Base-by-base conservation (phyloP, 2,888 invertebrate species). In the Eupithecia abbreviata region DNA sequence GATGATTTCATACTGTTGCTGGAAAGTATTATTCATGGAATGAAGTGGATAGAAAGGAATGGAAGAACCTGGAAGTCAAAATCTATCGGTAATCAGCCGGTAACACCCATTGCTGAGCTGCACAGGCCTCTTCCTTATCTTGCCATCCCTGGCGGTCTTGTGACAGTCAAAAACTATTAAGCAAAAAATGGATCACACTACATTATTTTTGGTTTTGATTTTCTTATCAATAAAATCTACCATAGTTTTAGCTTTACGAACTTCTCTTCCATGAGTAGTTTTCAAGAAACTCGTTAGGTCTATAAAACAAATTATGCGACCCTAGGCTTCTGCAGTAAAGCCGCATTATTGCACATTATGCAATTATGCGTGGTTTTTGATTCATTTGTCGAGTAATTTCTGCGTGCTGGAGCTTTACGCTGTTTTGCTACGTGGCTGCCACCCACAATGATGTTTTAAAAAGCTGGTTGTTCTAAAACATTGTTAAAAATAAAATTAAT, bases 251-350 rank as follows among this genome's bases (percentile, higher is more conserved):
- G 41, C 1, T 66, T 15, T 42, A 42, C 15, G 10, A 69, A 69
- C 30, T 69, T 47, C 0, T 12, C 9, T 12, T 30, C 69, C 4
- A 47, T 69, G 2, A 30, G 66, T 66, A 66, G 45, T 68, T 45
- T 68, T 76, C 78, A 80, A 84, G 80, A 84, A 86, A 84, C 85
- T 84, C 77, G 78, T 84, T 80, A 83, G 82, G 83, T 73, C 85
- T 79, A 78, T 84, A 81, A 86, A 87, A 85, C 86, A 86, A 84
- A 86, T 84, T 82, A 83, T 77, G 71, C 74, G 83, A 84, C 86
- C 87, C 86, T 85, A 85, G 85, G 85, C 85, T 85, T 82, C 80
- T 75, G 83, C 81, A 80, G 84, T 84, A 83, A 79, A 71, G 77
- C 81, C 80, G 78, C 83, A 84, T 84, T 77, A 80, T 73, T 58